Evolutionary conservation across 2,797 vertebrate genomes (phyloP).

Genomic region (Parotocinclus haroldoi): DNA sequence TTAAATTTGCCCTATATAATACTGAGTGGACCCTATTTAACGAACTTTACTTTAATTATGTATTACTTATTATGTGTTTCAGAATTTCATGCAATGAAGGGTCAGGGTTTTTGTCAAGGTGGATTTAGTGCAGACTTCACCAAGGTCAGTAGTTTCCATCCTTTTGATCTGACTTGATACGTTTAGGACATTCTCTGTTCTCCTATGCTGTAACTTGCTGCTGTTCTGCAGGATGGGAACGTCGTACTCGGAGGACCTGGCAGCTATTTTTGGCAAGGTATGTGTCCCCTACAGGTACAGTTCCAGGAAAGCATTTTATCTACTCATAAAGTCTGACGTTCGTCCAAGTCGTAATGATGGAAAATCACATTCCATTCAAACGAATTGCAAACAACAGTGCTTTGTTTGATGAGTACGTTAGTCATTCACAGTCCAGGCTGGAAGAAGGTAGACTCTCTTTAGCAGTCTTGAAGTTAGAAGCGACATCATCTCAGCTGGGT

Average conservation of each 20-base stretch:
- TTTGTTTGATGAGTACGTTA: too few relatives aligned
- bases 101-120: constrained; percentile 91
- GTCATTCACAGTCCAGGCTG: too few relatives aligned
- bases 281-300: constrained; percentile 2
- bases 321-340: too few relatives aligned
- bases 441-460: too few relatives aligned
- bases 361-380: too few relatives aligned
- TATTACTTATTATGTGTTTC: constrained; percentile 29
- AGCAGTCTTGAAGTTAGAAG: too few relatives aligned
- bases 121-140: constrained; percentile 93
- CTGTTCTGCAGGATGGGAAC: constrained; percentile 77
- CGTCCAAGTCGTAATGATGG: too few relatives aligned
- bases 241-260: constrained; percentile 88
- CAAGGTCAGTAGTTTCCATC: constrained; percentile 64
- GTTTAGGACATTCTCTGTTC: background rate
- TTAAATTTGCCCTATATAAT: background rate
- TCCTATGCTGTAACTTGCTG: background rate
- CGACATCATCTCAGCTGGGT: too few relatives aligned
- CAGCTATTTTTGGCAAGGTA: constrained; percentile 93
- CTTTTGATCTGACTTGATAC: background rate
- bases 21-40: background rate
- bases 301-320: too few relatives aligned
- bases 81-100: constrained; percentile 68
- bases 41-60: background rate
- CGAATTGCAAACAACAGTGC: too few relatives aligned